phyloP scores from a whole-genome alignment of 2,888 invertebrate species.

The Scaptomyza reducta region DNA sequence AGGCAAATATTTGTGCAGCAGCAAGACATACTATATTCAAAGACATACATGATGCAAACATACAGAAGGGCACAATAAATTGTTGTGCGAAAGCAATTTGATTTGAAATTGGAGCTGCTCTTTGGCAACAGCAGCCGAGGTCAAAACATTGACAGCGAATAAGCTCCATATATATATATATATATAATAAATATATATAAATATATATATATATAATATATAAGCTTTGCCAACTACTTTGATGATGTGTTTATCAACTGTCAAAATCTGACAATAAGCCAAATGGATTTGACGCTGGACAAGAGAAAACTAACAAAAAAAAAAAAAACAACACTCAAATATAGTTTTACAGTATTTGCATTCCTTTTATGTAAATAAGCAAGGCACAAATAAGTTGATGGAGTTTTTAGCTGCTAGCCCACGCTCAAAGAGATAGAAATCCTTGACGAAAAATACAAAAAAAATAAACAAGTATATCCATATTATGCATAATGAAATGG shows the following conservation, averaged over 20 bases:
- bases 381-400: slow-evolving; percentile 39
- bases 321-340: slow-evolving; percentile 7
- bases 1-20: slow-evolving; percentile 61
- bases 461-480: slow-evolving; percentile 25
- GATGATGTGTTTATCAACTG: slow-evolving; percentile 66
- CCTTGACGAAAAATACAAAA: slow-evolving; percentile 23
- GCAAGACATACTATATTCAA: slow-evolving; percentile 2
- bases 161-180: background rate
- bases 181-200: background rate
- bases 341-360: slow-evolving; percentile 52
- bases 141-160: slow-evolving; percentile 16
- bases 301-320: slow-evolving; percentile 6
- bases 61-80: slow-evolving; percentile 30
- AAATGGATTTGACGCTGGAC: slow-evolving; percentile 51
- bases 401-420: slow-evolving; percentile 2
- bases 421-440: slow-evolving; percentile 1
- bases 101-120: slow-evolving; percentile 58
- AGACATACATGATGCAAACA: background rate
- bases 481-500: slow-evolving; percentile 72
- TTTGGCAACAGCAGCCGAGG: slow-evolving; percentile 18
- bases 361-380: slow-evolving; percentile 52
- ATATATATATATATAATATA: slow-evolving; percentile 11
- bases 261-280: slow-evolving; percentile 58
- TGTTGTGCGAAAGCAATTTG: slow-evolving; percentile 53
- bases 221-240: slow-evolving; percentile 33